Conservation (phyloP, 2,888 invertebrate species). For the Orthosia gothica region DNA sequence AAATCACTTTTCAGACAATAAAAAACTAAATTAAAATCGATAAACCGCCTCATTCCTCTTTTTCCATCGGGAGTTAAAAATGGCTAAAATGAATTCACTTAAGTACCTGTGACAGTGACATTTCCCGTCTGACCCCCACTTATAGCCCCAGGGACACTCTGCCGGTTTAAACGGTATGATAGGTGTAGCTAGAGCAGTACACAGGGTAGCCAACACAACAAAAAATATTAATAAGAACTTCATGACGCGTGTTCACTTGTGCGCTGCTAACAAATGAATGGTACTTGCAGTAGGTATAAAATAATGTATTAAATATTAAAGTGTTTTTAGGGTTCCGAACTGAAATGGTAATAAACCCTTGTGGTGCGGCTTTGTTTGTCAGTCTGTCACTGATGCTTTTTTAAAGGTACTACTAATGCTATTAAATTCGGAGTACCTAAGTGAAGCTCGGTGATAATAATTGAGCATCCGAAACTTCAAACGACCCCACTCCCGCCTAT, state of each 20-base stretch:
- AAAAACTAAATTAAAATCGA: too few species aligned
- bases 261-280: not conserved
- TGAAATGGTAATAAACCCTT: not conserved
- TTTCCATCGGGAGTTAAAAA: too few species aligned
- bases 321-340: not conserved
- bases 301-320: not conserved
- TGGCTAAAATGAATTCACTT: not conserved
- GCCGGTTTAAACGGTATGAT: slow-evolving; percentile 24
- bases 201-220: slow-evolving; percentile 1
- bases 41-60: too few species aligned
- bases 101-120: slow-evolving; percentile 18
- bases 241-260: slow-evolving; percentile 15
- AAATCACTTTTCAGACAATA: too few species aligned
- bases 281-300: not conserved
- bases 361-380: not conserved
- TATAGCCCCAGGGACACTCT: slow-evolving; percentile 16
- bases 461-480: too few species aligned
- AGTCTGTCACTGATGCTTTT: too few species aligned
- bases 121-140: slow-evolving; percentile 10
- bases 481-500: too few species aligned
- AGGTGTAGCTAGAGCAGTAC: slow-evolving; percentile 8
- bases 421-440: too few species aligned
- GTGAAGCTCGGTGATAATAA: too few species aligned
- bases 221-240: slow-evolving; percentile 6
- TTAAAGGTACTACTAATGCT: too few species aligned